phyloP scores from a whole-genome alignment of 1,140 invertebrate genomes.

The Akabosia matsudoensis region DNA sequence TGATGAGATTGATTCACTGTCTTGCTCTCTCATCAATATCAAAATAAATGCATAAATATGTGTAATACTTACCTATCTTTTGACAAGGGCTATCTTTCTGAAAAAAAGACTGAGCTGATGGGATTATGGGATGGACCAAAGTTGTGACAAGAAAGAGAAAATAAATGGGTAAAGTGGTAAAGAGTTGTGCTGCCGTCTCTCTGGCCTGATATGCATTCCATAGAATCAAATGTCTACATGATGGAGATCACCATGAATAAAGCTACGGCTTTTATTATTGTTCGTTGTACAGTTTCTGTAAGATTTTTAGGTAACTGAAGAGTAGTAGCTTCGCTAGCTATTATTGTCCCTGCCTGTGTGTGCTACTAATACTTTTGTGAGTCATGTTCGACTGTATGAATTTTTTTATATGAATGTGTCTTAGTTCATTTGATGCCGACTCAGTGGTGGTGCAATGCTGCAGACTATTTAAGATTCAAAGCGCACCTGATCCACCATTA shows the following conservation, averaged over 20 bases:
- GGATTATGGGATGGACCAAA: constrained; percentile 12
- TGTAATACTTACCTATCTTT: no score
- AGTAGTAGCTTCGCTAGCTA: no score
- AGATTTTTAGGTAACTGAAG: no score
- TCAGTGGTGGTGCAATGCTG: background rate
- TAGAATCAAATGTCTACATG: constrained; percentile 17
- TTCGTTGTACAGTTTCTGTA: no score
- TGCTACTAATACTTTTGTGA: no score
- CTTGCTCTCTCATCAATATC: no score
- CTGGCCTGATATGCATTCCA: constrained; percentile 3
- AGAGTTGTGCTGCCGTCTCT: constrained; percentile 4
- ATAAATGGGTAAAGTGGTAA: constrained; percentile 18
- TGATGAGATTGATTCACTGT: background rate
- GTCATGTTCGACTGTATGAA: background rate
- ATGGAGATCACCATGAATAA: background rate
- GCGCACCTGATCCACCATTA: constrained; percentile 12
- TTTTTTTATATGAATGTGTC: background rate
- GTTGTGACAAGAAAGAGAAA: constrained; percentile 10
- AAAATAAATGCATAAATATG: no score
- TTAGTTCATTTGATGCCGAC: background rate
- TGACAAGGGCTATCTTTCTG: no score
- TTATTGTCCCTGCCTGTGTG: no score
- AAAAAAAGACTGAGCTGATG: background rate
- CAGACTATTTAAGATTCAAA: constrained; percentile 15
- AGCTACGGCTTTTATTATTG: no score